Percentiles rank a stretch among this genome's conserved stretches.
Evolutionary conservation across 1,140 invertebrate genomes (phyloP).

Genomic region (Diorhabda sublineata): DNA sequence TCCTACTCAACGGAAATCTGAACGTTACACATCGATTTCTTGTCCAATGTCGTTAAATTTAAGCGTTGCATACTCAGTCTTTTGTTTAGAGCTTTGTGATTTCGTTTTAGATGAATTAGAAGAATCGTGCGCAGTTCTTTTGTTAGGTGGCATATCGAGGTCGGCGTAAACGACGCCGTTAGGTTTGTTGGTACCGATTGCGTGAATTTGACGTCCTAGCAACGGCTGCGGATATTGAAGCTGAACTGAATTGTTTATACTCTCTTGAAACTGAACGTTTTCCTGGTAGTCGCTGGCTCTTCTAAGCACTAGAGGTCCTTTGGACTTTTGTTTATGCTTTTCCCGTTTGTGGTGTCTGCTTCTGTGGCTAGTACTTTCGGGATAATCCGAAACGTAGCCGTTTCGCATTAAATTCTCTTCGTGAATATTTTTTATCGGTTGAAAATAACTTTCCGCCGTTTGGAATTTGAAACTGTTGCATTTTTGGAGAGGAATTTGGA

Average conservation of each 20-base stretch:
- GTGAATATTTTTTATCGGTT: constrained; percentile 57
- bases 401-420: constrained; percentile 52
- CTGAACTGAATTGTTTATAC: constrained; percentile 43
- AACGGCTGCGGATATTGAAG: constrained; percentile 45
- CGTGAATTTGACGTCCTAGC: constrained; percentile 23
- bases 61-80: constrained; percentile 69
- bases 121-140: constrained; percentile 27
- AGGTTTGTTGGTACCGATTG: constrained; percentile 24
- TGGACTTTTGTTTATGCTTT: constrained; percentile 41
- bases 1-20: constrained; percentile 25
- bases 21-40: constrained; percentile 69
- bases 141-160: constrained; percentile 41
- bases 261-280: constrained; percentile 42
- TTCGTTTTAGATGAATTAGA: constrained; percentile 25
- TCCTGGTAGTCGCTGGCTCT: constrained; percentile 41
- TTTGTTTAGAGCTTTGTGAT: constrained; percentile 40
- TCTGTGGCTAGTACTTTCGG: constrained; percentile 30
- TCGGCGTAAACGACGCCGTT: constrained; percentile 47
- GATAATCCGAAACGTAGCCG: constrained; percentile 46
- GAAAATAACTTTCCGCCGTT: constrained; percentile 59
- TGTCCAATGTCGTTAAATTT: constrained; percentile 73
- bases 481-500: constrained; percentile 61
- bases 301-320: constrained; percentile 39
- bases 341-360: constrained; percentile 33
- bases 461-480: constrained; percentile 67